Conservation (phyloP, 1,140 invertebrate species). For the Nixonia krombeini region DNA sequence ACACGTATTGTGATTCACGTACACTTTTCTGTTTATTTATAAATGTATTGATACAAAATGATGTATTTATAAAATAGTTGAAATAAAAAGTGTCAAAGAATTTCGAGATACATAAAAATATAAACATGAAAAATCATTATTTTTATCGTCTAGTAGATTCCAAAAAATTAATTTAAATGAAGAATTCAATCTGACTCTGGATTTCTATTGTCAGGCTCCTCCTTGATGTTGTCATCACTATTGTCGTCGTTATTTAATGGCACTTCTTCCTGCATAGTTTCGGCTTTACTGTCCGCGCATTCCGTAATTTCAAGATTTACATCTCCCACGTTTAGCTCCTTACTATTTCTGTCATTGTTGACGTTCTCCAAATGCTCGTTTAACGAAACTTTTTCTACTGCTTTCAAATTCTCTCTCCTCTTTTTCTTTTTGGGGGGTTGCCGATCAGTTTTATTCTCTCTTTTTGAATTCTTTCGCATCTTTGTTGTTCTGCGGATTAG, state of each 20-base stretch:
- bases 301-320: neutral
- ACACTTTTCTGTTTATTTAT: no score
- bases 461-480: neutral
- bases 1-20: no score
- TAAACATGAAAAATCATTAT: neutral
- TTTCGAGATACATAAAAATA: slow-evolving; percentile 6
- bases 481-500: neutral
- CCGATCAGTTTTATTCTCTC: neutral
- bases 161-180: neutral
- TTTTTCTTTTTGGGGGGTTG: neutral
- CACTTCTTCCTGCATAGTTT: neutral
- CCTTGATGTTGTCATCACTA: slow-evolving; percentile 1
- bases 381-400: no score
- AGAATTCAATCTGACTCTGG: neutral
- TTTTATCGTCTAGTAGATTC: neutral
- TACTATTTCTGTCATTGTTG: neutral
- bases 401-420: neutral
- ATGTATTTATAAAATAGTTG: no score
- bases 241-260: neutral
- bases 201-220: neutral
- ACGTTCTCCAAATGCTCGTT: neutral
- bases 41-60: no score
- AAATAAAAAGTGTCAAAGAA: no score
- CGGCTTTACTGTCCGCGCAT: neutral
- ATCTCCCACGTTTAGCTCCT: neutral